Base-by-base conservation (phyloP, 2,888 invertebrate genomes). In the Imbricaverruca yamaguchii region DNA sequence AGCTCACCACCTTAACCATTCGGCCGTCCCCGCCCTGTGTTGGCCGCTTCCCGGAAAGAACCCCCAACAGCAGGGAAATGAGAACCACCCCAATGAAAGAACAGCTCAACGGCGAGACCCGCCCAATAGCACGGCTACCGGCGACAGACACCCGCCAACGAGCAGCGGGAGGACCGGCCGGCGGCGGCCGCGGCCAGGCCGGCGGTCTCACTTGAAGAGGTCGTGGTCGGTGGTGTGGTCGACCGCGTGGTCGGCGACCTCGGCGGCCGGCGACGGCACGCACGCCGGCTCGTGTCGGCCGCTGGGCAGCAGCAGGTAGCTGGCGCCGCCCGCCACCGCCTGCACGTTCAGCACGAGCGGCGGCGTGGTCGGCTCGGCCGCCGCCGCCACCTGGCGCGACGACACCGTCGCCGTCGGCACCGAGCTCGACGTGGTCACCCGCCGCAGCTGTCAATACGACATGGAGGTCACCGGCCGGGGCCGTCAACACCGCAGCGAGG, bases 311-410 rank as follows among this genome's bases (percentile, higher is more conserved):
- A 94, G 94, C 81, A 95, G 89, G 80, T 94, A 90, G 84, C 94
- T 93, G 83, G 93, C 93, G 67, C 93, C 92, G 69, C 93, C 93
- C 81, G 94, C 94, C 81, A 95, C 92, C 87, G 92, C 94, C 83
- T 94, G 93, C 84, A 95, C 89, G 86, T 94, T 94, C 85, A 95
- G 90, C 83, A 95, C 92, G 86, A 93, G 88, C 21, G 87, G 87
- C 23, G 86, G 85, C 80, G 84, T 9, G 67, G 74, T 39, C 53
- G 81, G 69, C 78, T 78, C 81, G n/a, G 81, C 23, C 23, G 63
- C 56, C 59, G 78, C 63, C 11, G 57, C 15, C 53, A 56, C 55
- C 3, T 55, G 63, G 53, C 53, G 21, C 23, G 74, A 15, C 9
- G 74, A 55, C 55, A 74, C 74, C 2, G 74, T 55, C 74, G 55